Evolutionary conservation across 1,140 invertebrate species (phyloP), one percentile per base, ranked within the genome.

Genomic region (Pachyrhynchus sulphureomaculatus): DNA sequence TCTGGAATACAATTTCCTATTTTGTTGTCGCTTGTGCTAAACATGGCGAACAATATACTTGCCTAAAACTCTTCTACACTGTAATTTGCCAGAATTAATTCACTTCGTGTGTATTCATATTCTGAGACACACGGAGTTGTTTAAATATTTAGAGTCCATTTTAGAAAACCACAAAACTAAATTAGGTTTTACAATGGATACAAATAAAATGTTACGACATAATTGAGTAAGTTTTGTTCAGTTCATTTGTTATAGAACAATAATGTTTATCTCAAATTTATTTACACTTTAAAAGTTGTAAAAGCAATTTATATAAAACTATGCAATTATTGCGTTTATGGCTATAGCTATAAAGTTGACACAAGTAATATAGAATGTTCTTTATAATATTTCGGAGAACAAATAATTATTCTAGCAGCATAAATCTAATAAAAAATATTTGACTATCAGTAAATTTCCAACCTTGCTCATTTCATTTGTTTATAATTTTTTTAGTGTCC

Each of bases 61-160:
- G 42, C 34, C 9, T 34, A 26, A 4, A 18, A 12, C 29, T 33
- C 26, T 51, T 34, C 32, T 13, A 29, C 26, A 29, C 12, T 39
- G 34, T 36, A 36, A 54, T 54, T 54, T 54, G 51, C 41, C 51
- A 54, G 23, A 54, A 54, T 54, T 54, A 54, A 36, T 29, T 17
- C 18, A 12, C n/a, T 23, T 15, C 13, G 39, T 54, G 41, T 26
- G 36, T 54, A 42, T 54, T 54, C 36, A 41, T 41, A 54, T 36
- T 10, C 23, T 42, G 51, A 41, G 51, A 54, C 9, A 41, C 51
- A 4, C 51, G 8, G 51, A 36, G 15, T 41, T 54, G 51, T 23
- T 54, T 20, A 54, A 54, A 54, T 54, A 54, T 54, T 54, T 54
- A 54, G 51, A 20, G 36, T n/a, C 29, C 48, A 34, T 51, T 51